Evolutionary conservation across 2,888 invertebrate genomes (phyloP), one percentile per base, ranked within the genome.

Genomic region (Drepanosiphum platanoidis): DNA sequence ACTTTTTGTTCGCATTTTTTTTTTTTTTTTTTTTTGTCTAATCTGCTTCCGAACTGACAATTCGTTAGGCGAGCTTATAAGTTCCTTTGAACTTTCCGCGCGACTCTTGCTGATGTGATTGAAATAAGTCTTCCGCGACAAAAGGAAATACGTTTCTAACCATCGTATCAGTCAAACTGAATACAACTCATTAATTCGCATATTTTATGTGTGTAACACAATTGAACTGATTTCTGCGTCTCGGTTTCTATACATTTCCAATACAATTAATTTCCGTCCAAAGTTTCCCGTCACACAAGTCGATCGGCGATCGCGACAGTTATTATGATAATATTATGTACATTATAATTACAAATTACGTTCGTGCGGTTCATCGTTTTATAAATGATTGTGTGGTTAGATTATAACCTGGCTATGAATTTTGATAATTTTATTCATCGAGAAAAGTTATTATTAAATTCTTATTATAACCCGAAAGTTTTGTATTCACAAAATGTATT

Each of bases 381-480:
- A 66, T 66, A 30, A 15, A 70, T 52, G 32, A 34, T 80, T 36
- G 1, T 34, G 34, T 18, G 18, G 18, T 66, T 30, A 70, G 18
- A 22, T 39, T 39, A 52, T 18, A 70, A 68, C 52, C 18, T 34
- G 18, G 8, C 32, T 18, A 52, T 52, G 18, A 34, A 52, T 52
- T 68, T 52, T 52, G 34, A 70, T 80, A 34, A 80, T 46, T 79
- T 68, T 70, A 80, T 80, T 80, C 79, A 52, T 70, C 34, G 34
- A 52, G 27, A 22, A 68, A 80, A 32, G 68, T 70, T 80, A 34
- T 80, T 80, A 78, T 52, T 34, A 68, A 68, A 80, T 68, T 70
- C 46, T 34, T 70, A 68, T 70, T 52, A 68, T 52, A 52, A 52
- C n/a, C 8, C 32, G n/a, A 32, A 80, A 80, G 52, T 68, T 70